Conservation (phyloP, 1,140 invertebrate species). For the Acromyrmex heyeri region DNA sequence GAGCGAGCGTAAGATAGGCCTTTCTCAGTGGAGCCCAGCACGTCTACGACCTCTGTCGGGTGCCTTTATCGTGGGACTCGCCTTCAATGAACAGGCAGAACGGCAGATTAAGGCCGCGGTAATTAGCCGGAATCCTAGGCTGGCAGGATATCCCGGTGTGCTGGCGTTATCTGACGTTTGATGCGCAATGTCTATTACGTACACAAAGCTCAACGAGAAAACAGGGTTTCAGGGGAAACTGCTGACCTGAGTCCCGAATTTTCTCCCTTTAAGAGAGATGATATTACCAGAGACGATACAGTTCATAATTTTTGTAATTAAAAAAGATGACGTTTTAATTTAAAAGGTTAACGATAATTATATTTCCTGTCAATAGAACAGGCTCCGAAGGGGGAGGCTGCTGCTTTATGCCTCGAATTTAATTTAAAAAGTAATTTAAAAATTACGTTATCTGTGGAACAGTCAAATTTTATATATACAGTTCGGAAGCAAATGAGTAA, state of each 20-base stretch:
- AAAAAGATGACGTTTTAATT: no score
- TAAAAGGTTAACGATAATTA: no score
- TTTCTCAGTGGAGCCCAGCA: constrained; percentile 8
- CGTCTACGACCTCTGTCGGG: constrained; percentile 32
- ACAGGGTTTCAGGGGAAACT: not conserved
- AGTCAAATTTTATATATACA: not conserved
- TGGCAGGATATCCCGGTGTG: constrained; percentile 39
- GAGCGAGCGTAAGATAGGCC: not conserved
- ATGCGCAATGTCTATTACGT: constrained; percentile 22
- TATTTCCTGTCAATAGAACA: no score
- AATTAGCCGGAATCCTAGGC: constrained; percentile 59
- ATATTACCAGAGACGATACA: no score
- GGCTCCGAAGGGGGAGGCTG: no score
- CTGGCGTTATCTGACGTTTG: constrained; percentile 34
- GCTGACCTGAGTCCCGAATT: not conserved
- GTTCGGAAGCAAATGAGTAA: not conserved
- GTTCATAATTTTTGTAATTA: no score
- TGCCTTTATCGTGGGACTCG: constrained; percentile 42
- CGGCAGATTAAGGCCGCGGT: constrained; percentile 59
- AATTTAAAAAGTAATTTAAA: not conserved
- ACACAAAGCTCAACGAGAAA: not conserved
- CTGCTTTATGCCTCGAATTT: not conserved
- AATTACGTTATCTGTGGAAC: not conserved
- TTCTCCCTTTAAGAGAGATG: not conserved
- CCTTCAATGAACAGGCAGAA: constrained; percentile 40